Evolutionary conservation across 1,140 invertebrate species (phyloP), one percentile per base, ranked within the genome.

Genomic region (Camponotus pennsylvanicus): DNA sequence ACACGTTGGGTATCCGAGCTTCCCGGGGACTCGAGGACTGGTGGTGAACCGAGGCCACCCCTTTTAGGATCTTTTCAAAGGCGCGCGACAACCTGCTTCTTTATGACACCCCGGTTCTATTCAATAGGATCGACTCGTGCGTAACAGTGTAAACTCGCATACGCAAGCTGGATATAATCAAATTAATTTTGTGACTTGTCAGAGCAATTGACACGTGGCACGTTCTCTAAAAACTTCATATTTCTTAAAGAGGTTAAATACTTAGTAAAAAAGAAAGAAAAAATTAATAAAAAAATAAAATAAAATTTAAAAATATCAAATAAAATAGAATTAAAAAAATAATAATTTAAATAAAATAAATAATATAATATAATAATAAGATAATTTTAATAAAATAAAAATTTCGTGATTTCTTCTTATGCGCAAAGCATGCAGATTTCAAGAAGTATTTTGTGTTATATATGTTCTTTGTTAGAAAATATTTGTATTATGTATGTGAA

Each of bases 91-190:
- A 70, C 42, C 37, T 61, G 76, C 42, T 64, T 57, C 32, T 86
- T 86, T 86, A 86, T 32, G 84, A 86, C 66, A 70, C 32, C n/a
- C 40, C 21, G 52, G n/a, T 34, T 80, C 63, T 79, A 86, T 80
- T 80, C 66, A 70, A 67, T 77, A 67, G 49, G 40, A 67, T 42
- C 52, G 63, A 5, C 21, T 66, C 37, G 21, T 59, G 52, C 45
- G 55, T 11, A 64, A 59, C 40, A 64, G 34, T 86, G 66, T 86
- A 86, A 86, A 86, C 77, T 59, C 21, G 40, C 64, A n/a, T 49
- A 69, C 13, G 21, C 0, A 71, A 27, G 18, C 18, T 21, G 27
- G 5, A 37, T 18, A 9, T 75, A 63, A 45, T 59, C 5, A 15
- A 37, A 4, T 9, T 49, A 37, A 61, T n/a, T 78, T 78, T 78